Percentiles rank a stretch among this genome's conserved stretches.
These are phyloP conservation scores for Reticulitermes lucifugus DNA, from an alignment of 2,888 invertebrate genomes.

Conservation along the genomic window DNA sequence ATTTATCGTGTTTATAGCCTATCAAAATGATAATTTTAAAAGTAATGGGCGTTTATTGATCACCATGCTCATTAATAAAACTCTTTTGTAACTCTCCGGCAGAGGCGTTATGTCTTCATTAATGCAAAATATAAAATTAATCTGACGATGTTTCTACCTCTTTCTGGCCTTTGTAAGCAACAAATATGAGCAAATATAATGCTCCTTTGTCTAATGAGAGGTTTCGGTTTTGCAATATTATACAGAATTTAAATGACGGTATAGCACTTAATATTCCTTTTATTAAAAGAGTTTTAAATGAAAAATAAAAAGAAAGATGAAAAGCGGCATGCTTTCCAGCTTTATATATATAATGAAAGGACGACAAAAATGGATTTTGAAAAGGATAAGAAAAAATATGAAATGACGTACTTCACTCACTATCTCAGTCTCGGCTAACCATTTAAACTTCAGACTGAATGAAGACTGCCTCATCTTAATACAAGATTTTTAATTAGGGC, in stretches of 20 bases:
- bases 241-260: background rate
- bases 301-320: background rate
- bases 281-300: background rate
- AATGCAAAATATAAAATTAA: background rate
- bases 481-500: background rate
- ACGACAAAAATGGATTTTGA: background rate
- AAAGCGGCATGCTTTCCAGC: background rate
- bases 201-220: background rate
- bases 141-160: background rate
- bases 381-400: conserved; percentile 12
- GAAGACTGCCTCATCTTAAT: background rate
- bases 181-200: background rate
- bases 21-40: too few relatives aligned
- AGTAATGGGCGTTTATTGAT: too few relatives aligned
- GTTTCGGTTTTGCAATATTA: background rate
- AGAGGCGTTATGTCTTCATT: too few relatives aligned
- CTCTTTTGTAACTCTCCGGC: too few relatives aligned
- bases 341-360: background rate
- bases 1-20: too few relatives aligned
- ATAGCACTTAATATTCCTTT: background rate
- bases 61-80: too few relatives aligned
- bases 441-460: background rate
- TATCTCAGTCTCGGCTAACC: background rate
- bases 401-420: background rate
- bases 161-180: background rate